These are phyloP conservation scores for Pteromalus puparum DNA, from an alignment of 1,140 invertebrate genomes.

Conservation along the genomic window DNA sequence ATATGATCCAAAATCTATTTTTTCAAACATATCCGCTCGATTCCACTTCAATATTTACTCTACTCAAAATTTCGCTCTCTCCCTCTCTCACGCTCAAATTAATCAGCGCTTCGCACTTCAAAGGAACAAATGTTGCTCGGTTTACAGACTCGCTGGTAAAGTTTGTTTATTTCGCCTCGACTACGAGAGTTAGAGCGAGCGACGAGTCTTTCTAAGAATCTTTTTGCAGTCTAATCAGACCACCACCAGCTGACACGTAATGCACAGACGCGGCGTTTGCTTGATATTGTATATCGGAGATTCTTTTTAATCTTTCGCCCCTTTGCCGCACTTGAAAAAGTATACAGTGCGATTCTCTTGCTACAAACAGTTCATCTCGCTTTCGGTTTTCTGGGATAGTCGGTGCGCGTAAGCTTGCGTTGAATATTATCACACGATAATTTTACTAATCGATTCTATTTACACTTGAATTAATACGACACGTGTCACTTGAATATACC, in stretches of 20 bases:
- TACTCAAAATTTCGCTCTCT: not conserved
- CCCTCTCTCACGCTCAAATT: constrained; percentile 66
- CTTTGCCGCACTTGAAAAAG: not conserved
- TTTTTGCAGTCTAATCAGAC: constrained; percentile 62
- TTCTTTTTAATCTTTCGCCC: not conserved
- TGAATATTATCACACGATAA: no score
- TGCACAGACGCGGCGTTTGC: constrained; percentile 53
- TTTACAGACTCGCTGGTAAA: not conserved
- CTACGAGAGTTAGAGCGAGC: constrained; percentile 39
- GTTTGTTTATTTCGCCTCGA: constrained; percentile 70
- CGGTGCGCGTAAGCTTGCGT: no score
- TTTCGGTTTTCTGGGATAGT: not conserved
- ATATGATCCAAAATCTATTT: no score
- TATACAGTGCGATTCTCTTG: not conserved
- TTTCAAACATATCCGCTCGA: not conserved
- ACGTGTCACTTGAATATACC: not conserved
- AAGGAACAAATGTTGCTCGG: constrained; percentile 64
- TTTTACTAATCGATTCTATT: not conserved
- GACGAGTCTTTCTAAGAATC: constrained; percentile 64
- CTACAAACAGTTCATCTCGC: not conserved
- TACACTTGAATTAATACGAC: not conserved
- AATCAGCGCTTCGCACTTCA: constrained; percentile 72
- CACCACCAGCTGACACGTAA: constrained; percentile 64
- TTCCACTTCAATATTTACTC: constrained; percentile 5
- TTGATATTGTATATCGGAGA: not conserved